Percentiles rank a stretch among this genome's conserved stretches.
Evolutionary conservation across 2,888 invertebrate species (phyloP).

Genomic region (Microchrysa polita): DNA sequence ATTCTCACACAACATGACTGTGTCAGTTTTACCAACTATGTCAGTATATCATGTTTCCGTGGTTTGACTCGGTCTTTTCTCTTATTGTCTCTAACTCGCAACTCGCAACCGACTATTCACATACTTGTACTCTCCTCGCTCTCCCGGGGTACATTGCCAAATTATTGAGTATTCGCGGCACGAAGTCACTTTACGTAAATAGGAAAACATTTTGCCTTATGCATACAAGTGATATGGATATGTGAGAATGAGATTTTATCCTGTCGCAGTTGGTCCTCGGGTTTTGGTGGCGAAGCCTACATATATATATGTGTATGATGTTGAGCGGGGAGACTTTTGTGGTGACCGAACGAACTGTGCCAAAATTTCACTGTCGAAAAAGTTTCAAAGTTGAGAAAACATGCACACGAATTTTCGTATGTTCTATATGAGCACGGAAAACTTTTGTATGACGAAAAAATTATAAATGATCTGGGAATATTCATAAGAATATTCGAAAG

Average conservation of each 20-base stretch:
- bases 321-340: no score
- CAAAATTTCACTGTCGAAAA: no score
- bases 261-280: not conserved
- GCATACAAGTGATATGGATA: slow-evolving; percentile 33
- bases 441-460: no score
- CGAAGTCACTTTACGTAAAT: slow-evolving; percentile 49
- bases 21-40: not conserved
- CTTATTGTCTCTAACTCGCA: no score
- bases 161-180: slow-evolving; percentile 46
- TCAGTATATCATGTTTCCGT: not conserved
- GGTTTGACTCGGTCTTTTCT: not conserved
- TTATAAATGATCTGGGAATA: no score
- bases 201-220: slow-evolving; percentile 40
- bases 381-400: no score
- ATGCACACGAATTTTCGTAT: no score
- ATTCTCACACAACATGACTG: not conserved
- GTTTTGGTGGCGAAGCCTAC: no score
- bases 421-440: no score
- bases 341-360: no score
- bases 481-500: no score
- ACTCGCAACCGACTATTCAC: not conserved
- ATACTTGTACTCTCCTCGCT: not conserved
- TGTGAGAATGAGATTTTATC: not conserved
- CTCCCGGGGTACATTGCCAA: not conserved
- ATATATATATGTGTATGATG: no score